Conservation (phyloP, 23 tunicate species). For the Styela plicata region DNA sequence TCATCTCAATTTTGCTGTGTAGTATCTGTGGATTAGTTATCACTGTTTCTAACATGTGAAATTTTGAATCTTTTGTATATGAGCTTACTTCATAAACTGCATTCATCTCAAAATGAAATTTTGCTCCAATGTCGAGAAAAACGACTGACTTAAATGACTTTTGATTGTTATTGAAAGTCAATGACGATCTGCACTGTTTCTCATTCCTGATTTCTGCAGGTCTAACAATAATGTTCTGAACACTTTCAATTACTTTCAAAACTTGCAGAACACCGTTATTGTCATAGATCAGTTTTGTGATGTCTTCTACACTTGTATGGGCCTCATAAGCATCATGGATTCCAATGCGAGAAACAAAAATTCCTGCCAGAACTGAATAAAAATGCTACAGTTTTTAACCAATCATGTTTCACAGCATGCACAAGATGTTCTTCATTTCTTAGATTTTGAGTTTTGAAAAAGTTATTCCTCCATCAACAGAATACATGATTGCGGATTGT, state of each 20-base stretch:
- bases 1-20: not conserved
- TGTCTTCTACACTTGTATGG: not conserved
- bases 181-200: not conserved
- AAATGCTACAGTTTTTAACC: not conserved
- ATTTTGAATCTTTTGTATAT: not conserved
- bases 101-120: not conserved
- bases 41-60: not conserved
- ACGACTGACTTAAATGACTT: not conserved
- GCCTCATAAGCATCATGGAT: not conserved
- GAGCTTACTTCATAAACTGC: not conserved
- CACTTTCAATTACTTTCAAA: not conserved
- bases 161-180: not conserved
- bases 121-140: not conserved
- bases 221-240: not conserved
- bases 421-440: not conserved
- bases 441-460: not conserved
- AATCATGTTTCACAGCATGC: not conserved
- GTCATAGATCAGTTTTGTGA: not conserved
- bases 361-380: not conserved
- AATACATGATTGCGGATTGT: not conserved
- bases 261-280: not conserved
- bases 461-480: not conserved
- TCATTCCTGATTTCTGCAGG: not conserved
- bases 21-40: not conserved
- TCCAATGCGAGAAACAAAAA: not conserved